Base-by-base conservation (phyloP, 2,797 vertebrate species). In the Argentina silus region DNA sequence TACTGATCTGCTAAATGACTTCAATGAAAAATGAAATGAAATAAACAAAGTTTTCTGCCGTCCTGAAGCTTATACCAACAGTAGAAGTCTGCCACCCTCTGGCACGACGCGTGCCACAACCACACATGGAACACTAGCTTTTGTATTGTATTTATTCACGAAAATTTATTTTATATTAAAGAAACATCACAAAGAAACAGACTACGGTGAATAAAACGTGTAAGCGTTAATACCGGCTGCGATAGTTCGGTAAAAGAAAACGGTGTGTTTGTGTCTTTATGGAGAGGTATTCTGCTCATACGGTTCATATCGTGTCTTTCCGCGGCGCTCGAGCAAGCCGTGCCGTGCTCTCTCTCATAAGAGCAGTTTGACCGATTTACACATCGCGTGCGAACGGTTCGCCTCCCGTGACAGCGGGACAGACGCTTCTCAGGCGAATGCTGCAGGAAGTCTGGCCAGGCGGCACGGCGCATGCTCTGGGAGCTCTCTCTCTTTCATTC, bases 351-450 rank as follows among this genome's bases (percentile, higher is more conserved):
- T 59, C 48, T 70, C 84, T 59, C 84, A 70, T 80, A 71, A 81
- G 80, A 79, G 84, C 87, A 74, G 80, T 81, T 77, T 85, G 88
- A 88, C 82, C 86, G 88, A 89, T 87, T 89, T 90, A 79, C 86
- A 76, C 85, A 90, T 91, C 81, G 92, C 91, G 92, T 93, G 91
- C 87, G 87, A 92, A 79, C 87, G 3, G 67, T 64, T 73, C 76
- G 88, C 86, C 83, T 90, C 84, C 89, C 91, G 90, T 93, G 92
- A 91, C 90, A 89, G 85, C 71, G 85, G 84, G 82, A 89, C 91
- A 91, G 90, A 90, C 88, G 92, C 90, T 91, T 90, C 90, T 89
- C 90, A 88, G 90, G 89, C 91, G 81, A 89, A 83, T 44, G 82
- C 88, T 79, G 91, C 89, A 90, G 91, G 90, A 91, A 91, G 88